Percentiles rank a stretch among this genome's conserved stretches.
These are phyloP conservation scores for Acheta domesticus DNA, from an alignment of 2,888 invertebrate species.

Conservation along the genomic window DNA sequence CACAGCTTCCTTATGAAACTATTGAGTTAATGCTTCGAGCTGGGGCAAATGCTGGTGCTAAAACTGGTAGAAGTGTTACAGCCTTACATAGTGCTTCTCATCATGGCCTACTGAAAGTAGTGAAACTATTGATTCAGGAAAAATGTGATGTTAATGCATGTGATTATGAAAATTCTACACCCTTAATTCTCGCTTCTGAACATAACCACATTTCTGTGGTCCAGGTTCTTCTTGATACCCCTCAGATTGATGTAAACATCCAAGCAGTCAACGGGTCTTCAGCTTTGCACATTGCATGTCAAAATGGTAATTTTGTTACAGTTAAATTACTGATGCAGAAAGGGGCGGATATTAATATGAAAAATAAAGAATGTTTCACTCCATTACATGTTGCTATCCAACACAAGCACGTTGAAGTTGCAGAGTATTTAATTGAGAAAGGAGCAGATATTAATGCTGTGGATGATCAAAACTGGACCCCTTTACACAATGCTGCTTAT, in stretches of 20 bases:
- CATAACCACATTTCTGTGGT: not conserved
- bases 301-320: not conserved
- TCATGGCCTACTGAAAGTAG: not conserved
- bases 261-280: not conserved
- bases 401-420: not conserved
- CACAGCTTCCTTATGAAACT: not conserved
- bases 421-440: not conserved
- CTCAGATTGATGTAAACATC: not conserved
- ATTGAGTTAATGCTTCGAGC: not conserved
- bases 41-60: not conserved
- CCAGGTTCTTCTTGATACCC: not conserved
- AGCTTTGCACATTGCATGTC: not conserved
- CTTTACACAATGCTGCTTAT: constrained; percentile 8
- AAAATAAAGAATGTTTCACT: not conserved
- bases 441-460: not conserved
- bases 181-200: not conserved
- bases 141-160: constrained; percentile 11
- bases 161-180: not conserved
- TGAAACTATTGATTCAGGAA: not conserved
- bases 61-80: not conserved
- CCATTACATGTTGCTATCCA: not conserved
- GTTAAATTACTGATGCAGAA: not conserved
- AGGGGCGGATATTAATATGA: not conserved
- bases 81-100: not conserved
- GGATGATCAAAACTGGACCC: not conserved